A percentile compares a stretch with the other conserved stretches of the same genome.
Evolutionary conservation across 2,888 invertebrate genomes (phyloP).

Genomic region (Apodemia duryi): DNA sequence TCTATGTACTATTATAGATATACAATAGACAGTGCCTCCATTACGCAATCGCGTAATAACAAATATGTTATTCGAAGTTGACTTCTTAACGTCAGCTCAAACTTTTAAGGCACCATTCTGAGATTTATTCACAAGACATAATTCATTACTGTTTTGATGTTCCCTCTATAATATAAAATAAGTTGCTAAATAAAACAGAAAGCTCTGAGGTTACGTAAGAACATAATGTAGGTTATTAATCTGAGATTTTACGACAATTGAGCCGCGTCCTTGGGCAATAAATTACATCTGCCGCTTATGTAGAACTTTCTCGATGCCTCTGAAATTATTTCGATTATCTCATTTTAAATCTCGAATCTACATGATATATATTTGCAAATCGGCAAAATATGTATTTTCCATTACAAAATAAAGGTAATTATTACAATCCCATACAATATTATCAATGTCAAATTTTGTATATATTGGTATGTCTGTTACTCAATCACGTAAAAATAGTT

Average conservation of each 20-base stretch:
- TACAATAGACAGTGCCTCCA: not conserved
- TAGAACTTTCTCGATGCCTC: conserved; percentile 28
- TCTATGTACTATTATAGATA: too few relatives aligned
- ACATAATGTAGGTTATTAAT: conserved; percentile 21
- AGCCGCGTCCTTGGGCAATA: conserved; percentile 28
- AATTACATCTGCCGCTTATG: conserved; percentile 38
- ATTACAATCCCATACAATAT: too few relatives aligned
- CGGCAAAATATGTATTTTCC: too few relatives aligned
- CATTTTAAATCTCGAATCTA: conserved; percentile 21
- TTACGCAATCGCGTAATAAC: not conserved
- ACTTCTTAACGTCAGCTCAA: conserved; percentile 1
- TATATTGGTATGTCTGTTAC: too few relatives aligned
- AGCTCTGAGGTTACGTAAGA: conserved; percentile 17
- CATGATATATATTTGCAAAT: not conserved
- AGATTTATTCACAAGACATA: conserved; percentile 1
- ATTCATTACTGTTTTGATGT: conserved; percentile 7
- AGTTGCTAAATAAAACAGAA: conserved; percentile 7
- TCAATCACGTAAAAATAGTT: too few relatives aligned
- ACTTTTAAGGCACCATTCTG: not conserved
- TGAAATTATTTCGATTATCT: conserved; percentile 23
- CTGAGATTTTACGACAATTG: conserved; percentile 21
- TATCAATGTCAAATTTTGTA: too few relatives aligned
- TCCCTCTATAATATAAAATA: not conserved
- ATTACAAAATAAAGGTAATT: too few relatives aligned
- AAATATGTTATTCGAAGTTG: not conserved